Base-by-base conservation (phyloP, 2,888 invertebrate genomes). In the Adelognathus sp. region DNA sequence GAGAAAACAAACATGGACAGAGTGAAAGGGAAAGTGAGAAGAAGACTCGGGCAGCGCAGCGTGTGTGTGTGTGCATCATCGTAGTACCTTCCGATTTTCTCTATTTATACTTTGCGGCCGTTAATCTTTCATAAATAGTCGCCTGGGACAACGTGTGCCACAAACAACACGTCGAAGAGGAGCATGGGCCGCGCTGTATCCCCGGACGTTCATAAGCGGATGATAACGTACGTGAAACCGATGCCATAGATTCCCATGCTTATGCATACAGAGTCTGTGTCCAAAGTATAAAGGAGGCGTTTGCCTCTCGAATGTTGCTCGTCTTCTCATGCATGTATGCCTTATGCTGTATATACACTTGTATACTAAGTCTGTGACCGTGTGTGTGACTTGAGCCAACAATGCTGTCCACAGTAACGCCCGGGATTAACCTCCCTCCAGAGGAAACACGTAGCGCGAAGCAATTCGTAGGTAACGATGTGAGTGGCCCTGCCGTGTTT, bases 71-170 rank as follows among this genome's bases (percentile, higher is more conserved):
- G 52, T 33, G 52, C 18, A 27, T 33, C 52, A 61, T 33, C 21
- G 52, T 18, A 41, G 61, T 33, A 44, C 33, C 67, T 67, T 67
- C 50, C 70, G 36, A 81, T 85, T 83, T 83, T 80, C 83, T 81
- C 82, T 83, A 82, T 86, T 85, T 86, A 87, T 87, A 83, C 84
- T 85, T 84, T 67, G 70, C 73, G 58, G 73, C 52, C 82, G 81
- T 83, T 84, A 76, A 82, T 84, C 83, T 74, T 79, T 82, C 81
- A 83, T 86, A 86, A 87, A 86, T 87, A 84, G 81, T 64, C 64
- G 50, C 60, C 39, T 56, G 72, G 77, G 82, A 81, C 84, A 86
- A 81, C 79, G 79, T 79, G 78, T 75, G 69, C 21, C 50, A 24
- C 21, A 50, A 11, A 50, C 9, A 50, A 50, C 50, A 50, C 50